These are phyloP conservation scores for Tanypteryx hageni DNA, from an alignment of 2,888 invertebrate genomes.

Conservation along the genomic window DNA sequence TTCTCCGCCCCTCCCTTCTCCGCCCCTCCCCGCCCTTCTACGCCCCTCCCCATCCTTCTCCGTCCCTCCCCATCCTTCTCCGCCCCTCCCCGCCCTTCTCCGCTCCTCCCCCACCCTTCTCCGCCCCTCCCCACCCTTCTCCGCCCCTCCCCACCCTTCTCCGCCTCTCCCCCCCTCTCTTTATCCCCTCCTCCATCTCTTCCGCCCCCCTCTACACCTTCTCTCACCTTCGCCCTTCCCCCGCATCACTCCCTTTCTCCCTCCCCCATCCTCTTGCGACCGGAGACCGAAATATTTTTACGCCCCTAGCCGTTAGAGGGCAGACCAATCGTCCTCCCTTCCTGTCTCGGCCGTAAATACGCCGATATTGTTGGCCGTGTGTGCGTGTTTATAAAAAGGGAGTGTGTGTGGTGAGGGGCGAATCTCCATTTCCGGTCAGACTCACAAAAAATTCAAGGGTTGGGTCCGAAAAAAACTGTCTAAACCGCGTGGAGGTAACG, in stretches of 20 bases:
- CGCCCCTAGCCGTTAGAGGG: background rate
- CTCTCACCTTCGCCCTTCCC: background rate
- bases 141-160: background rate
- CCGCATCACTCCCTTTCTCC: background rate
- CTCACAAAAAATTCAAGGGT: background rate
- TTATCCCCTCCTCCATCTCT: no score
- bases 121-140: background rate
- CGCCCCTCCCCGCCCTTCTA: background rate
- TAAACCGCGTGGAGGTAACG: background rate
- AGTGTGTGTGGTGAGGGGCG: background rate
- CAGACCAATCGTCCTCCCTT: background rate
- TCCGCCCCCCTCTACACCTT: background rate
- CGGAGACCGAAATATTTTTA: background rate
- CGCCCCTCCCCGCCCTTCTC: background rate
- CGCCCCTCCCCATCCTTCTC: no score
- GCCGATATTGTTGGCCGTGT: constrained; percentile 14
- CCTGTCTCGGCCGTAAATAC: constrained; percentile 10
- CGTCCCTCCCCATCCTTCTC: background rate
- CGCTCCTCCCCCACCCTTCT: background rate
- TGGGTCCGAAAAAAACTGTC: background rate
- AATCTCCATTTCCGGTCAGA: constrained; percentile 19
- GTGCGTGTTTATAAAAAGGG: constrained; percentile 11
- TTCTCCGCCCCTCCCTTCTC: background rate
- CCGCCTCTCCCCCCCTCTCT: background rate
- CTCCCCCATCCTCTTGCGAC: background rate